Conservation (phyloP, 2,888 invertebrate species). For the Tetragonula carbonaria region DNA sequence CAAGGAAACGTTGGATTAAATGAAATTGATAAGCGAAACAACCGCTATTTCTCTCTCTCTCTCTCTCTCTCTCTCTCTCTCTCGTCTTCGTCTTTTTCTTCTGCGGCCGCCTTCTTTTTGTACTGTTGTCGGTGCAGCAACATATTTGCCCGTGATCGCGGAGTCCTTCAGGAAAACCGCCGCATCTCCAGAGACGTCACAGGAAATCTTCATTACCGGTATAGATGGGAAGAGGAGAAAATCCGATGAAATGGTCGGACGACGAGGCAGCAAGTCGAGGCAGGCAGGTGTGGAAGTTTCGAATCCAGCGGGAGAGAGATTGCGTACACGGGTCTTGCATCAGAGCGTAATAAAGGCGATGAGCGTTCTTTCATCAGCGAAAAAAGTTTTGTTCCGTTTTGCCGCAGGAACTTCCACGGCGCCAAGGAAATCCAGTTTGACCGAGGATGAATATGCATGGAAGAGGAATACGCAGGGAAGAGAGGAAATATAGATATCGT, state of each 20-base stretch:
- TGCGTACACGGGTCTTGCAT: slow-evolving; percentile 68
- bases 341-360: slow-evolving; percentile 65
- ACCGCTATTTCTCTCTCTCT: background rate
- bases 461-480: slow-evolving; percentile 7
- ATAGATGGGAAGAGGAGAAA: slow-evolving; percentile 26
- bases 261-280: slow-evolving; percentile 16
- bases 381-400: slow-evolving; percentile 60
- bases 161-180: slow-evolving; percentile 17
- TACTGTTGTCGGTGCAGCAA: background rate
- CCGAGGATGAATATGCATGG: slow-evolving; percentile 53
- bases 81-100: too few species aligned
- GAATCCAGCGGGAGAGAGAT: slow-evolving; percentile 62
- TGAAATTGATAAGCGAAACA: slow-evolving; percentile 55
- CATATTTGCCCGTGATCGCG: background rate
- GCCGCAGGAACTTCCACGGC: slow-evolving; percentile 34
- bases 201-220: slow-evolving; percentile 44
- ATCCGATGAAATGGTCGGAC: slow-evolving; percentile 17
- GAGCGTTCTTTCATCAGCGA: slow-evolving; percentile 56
- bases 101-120: background rate
- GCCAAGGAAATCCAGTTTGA: slow-evolving; percentile 55
- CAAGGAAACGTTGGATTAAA: slow-evolving; percentile 57
- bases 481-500: slow-evolving; percentile 34
- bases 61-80: too few species aligned
- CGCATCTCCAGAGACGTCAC: slow-evolving; percentile 19
- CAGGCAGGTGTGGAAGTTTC: slow-evolving; percentile 59